Evolutionary conservation across 2,113 vertebrate species (phyloP).

Genomic region (Paradoxurus hermaphroditus): DNA sequence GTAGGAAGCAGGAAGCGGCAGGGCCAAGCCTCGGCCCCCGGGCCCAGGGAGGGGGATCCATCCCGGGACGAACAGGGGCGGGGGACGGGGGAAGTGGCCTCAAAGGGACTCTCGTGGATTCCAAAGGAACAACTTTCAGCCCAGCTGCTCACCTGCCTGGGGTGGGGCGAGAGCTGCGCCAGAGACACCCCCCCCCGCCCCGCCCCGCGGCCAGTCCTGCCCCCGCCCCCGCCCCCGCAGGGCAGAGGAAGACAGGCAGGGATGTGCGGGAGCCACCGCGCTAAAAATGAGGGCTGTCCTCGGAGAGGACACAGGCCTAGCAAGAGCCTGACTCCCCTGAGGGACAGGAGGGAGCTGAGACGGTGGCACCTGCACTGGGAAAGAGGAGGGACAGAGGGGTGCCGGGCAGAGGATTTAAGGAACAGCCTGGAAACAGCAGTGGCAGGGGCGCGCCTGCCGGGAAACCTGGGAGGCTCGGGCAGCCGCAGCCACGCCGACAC

Average conservation of each 20-base stretch:
- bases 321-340: too few species aligned
- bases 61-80: too few species aligned
- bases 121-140: not conserved
- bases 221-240: not conserved
- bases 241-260: fast-evolving
- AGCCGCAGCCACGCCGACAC: fast-evolving
- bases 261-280: fast-evolving
- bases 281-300: too few species aligned
- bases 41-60: too few species aligned
- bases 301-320: too few species aligned
- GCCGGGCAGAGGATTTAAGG: fast-evolving
- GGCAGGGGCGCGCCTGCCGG: too few species aligned
- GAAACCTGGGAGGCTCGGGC: fast-evolving
- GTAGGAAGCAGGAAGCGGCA: too few species aligned
- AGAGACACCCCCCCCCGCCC: not conserved
- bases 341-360: not conserved
- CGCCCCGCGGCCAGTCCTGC: not conserved
- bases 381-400: not conserved
- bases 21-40: fast-evolving
- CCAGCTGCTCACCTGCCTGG: not conserved
- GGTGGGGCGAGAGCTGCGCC: fast-evolving
- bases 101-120: not conserved
- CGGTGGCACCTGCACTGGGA: not conserved
- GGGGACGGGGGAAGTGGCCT: too few species aligned
- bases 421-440: not conserved